Conservation (phyloP, 2,888 invertebrate genomes). For the Rhyacophila evoluta region DNA sequence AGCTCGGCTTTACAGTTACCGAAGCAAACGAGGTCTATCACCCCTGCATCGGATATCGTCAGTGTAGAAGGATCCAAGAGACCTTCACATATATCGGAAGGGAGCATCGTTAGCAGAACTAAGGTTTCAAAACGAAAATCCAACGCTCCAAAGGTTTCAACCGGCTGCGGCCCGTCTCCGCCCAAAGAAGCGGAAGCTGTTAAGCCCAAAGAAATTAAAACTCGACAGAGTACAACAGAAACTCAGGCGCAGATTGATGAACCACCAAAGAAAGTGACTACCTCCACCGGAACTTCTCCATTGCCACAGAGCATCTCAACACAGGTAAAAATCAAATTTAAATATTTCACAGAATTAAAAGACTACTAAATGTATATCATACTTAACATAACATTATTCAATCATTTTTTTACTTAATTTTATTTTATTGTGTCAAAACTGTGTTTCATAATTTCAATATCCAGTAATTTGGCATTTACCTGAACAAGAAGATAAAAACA, state of each 20-base stretch:
- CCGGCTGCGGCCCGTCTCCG: slow-evolving; percentile 75
- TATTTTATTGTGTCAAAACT: too few relatives aligned
- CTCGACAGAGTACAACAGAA: slow-evolving; percentile 20
- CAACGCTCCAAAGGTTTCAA: slow-evolving; percentile 63
- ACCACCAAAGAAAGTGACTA: slow-evolving; percentile 55
- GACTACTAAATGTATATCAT: too few relatives aligned
- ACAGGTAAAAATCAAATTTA: slow-evolving; percentile 71
- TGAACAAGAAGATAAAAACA: too few relatives aligned
- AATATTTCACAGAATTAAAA: too few relatives aligned
- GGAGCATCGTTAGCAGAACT: slow-evolving; percentile 46
- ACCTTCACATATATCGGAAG: slow-evolving; percentile 47
- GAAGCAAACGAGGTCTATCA: slow-evolving; percentile 32
- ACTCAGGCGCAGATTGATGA: slow-evolving; percentile 28
- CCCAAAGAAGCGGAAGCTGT: slow-evolving; percentile 64
- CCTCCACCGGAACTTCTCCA: slow-evolving; percentile 85
- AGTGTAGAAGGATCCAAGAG: slow-evolving; percentile 33
- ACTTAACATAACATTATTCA: too few relatives aligned
- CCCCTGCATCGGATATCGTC: slow-evolving; percentile 38
- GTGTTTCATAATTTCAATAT: too few relatives aligned
- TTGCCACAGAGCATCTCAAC: slow-evolving; percentile 90
- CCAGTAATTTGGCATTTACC: too few relatives aligned
- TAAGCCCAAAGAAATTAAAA: slow-evolving; percentile 40
- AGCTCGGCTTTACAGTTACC: slow-evolving; percentile 34
- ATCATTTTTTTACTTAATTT: too few relatives aligned
- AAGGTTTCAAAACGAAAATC: slow-evolving; percentile 45